Evolutionary conservation across 1,140 invertebrate species (phyloP), one percentile per base, ranked within the genome.

Genomic region (Lepidotrigona ventralis): DNA sequence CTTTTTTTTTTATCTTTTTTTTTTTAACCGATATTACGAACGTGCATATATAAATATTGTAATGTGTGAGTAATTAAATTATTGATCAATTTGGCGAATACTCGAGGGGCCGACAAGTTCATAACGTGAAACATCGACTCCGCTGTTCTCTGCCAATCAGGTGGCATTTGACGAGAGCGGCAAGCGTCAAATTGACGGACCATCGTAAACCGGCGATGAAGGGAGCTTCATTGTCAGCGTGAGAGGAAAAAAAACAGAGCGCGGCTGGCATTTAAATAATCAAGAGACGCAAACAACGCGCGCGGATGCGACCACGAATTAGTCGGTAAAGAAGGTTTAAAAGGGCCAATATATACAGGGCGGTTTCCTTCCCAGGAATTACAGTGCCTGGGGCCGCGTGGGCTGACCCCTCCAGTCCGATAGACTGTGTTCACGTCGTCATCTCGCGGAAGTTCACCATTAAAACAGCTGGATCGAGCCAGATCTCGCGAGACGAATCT

Each of bases 381-480:
- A 85, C 81, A 69, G 26, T 72, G 69, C 84, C 54, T 46, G 39
- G 75, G 39, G 54, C 39, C 75, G 88, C 82, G 88, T 88, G 85
- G 82, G 87, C 69, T 69, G 88, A 89, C 87, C 87, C 81, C 84
- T 79, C 81, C 75, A 51, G 64, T 81, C 39, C 39, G 6, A 8
- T 46, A 8, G 33, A 33, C 33, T 33, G 33, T 33, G 75, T 64
- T 53, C 77, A 58, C 66, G 56, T 72, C 69, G 79, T 60, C 58
- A 23, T 88, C 87, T 76, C 85, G 81, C 86, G 89, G 89, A 90
- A 90, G 89, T 90, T 72, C 84, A 78, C 87, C 83, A 89, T 90
- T 89, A 90, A 84, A 86, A 86, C 79, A 79, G 76, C 80, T 79
- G 80, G 83, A 89, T 88, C 80, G 79, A 81, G 77, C 70, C 76